Percentiles rank a stretch among this genome's conserved stretches.
Evolutionary conservation across 2,797 vertebrate genomes (phyloP).

Genomic region (Chlorospingus flavigularis): DNA sequence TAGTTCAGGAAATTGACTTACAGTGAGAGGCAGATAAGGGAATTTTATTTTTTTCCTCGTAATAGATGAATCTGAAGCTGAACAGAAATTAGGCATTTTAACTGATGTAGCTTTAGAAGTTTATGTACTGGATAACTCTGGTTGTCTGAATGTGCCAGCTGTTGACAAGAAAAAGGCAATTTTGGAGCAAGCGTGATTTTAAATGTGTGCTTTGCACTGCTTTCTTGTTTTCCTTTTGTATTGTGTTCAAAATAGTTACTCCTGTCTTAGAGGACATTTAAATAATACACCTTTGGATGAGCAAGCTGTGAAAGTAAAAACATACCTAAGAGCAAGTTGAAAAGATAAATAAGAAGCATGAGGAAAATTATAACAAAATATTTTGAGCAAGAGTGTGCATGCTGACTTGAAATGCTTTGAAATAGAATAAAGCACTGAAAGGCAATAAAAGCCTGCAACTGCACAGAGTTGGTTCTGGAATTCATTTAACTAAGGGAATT

Average conservation of each 20-base stretch:
- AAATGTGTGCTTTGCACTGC: neutral
- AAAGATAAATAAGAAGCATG: neutral
- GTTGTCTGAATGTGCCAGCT: neutral
- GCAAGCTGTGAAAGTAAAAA: neutral
- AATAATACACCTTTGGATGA: neutral
- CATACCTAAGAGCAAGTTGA: neutral
- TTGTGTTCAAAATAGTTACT: neutral
- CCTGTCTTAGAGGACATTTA: neutral
- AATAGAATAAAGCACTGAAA: neutral
- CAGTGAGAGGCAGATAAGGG: neutral
- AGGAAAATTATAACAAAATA: neutral
- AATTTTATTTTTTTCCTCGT: rapidly evolving
- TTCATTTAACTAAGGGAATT: neutral
- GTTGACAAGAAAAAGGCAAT: neutral
- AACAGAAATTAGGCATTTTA: neutral
- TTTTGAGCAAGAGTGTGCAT: neutral
- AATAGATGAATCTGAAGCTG: neutral
- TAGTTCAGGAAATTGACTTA: neutral
- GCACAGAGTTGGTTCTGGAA: neutral
- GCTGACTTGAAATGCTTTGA: neutral
- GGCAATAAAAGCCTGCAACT: neutral
- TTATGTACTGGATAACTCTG: neutral
- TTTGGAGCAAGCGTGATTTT: neutral
- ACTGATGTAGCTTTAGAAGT: neutral
- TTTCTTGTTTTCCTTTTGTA: neutral